Evolutionary conservation across 2,113 vertebrate species (phyloP).

Genomic region (Pseudolaguvia tuberculata): DNA sequence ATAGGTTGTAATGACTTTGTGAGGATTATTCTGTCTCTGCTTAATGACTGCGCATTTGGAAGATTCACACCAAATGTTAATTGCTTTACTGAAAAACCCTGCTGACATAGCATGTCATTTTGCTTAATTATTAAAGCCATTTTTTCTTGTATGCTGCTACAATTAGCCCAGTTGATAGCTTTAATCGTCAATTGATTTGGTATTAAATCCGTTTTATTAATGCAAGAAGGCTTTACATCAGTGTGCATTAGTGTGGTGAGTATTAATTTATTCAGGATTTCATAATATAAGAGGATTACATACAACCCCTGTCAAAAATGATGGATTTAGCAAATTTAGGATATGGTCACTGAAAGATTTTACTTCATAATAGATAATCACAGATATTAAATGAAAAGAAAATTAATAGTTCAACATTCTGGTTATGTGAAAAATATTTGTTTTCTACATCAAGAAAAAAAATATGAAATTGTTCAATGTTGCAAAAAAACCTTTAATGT

Average conservation of each 20-base stretch:
- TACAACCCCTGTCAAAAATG: neutral
- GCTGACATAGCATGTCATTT: constrained; percentile 20
- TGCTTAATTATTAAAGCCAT: too few relatives aligned
- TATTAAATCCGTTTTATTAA: neutral
- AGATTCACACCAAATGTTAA: constrained; percentile 1
- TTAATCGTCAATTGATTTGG: neutral
- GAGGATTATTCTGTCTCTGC: constrained; percentile 11
- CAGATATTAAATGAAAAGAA: too few relatives aligned
- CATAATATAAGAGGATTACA: neutral
- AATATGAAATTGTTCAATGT: too few relatives aligned
- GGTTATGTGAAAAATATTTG: too few relatives aligned
- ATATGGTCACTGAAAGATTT: too few relatives aligned
- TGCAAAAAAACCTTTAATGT: too few relatives aligned
- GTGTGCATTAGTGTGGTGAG: neutral
- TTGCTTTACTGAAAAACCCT: neutral
- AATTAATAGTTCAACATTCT: too few relatives aligned
- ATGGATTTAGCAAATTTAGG: neutral
- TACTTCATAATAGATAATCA: too few relatives aligned
- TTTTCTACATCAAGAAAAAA: too few relatives aligned
- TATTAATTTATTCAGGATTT: neutral
- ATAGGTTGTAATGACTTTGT: neutral
- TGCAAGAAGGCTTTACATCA: neutral
- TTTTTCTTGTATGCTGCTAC: neutral
- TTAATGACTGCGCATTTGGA: neutral
- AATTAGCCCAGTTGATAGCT: neutral